phyloP scores from a whole-genome alignment of 2,888 invertebrate genomes.

The Sminthurinus aureus region DNA sequence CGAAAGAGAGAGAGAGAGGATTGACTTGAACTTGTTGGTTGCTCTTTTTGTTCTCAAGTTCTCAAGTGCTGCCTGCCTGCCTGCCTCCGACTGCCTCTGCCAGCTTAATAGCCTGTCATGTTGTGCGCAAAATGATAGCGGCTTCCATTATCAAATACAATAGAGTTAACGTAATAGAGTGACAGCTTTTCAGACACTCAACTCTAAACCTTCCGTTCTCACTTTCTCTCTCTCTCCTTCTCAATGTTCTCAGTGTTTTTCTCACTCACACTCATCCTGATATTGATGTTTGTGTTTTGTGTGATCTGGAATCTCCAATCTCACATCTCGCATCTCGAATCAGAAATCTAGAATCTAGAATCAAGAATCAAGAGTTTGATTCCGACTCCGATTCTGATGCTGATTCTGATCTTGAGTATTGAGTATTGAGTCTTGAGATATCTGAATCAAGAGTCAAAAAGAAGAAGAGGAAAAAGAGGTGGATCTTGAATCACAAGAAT shows the following conservation, averaged over 20 bases:
- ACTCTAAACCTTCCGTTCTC: background rate
- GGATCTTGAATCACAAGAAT: too few species aligned
- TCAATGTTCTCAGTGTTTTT: background rate
- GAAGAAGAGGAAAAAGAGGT: too few species aligned
- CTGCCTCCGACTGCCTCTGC: background rate
- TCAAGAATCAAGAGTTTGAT: too few species aligned
- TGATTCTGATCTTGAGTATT: too few species aligned
- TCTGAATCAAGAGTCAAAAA: too few species aligned
- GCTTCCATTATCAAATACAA: background rate
- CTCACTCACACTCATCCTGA: background rate
- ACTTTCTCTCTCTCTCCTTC: background rate
- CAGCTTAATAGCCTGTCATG: conserved; percentile 40
- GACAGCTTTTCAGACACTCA: background rate
- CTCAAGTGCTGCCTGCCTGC: too few species aligned
- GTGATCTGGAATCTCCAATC: background rate
- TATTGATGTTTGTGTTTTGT: background rate
- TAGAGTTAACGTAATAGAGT: background rate
- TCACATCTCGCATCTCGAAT: background rate
- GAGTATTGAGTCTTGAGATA: too few species aligned
- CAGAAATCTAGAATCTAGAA: too few species aligned
- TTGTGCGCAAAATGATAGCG: conserved; percentile 36
- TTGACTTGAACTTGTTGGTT: background rate
- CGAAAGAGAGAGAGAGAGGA: background rate
- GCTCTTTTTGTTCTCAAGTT: background rate
- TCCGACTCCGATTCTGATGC: too few species aligned